Base-by-base conservation (phyloP, 2,113 vertebrate species). In the Nothoprocta pentlandii region DNA sequence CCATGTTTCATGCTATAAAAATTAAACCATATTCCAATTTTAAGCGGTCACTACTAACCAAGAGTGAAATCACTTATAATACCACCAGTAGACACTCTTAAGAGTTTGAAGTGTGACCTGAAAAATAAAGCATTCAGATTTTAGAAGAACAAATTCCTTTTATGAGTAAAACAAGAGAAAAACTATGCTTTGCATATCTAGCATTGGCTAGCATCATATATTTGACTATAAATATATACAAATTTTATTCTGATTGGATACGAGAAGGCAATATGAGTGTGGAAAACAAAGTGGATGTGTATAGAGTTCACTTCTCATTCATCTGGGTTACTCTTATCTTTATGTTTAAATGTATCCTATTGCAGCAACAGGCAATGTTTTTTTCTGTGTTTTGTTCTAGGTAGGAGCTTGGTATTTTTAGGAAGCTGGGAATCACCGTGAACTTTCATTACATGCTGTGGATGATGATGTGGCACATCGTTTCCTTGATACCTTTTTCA, bases 241-340 rank as follows among this genome's bases (percentile, higher is more conserved):
- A 96, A 97, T 96, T 96, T 94, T 96, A 96, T 97, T 95, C 95
- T 88, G 70, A 41, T 79, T 96, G 80, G 84, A 83, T 87, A 70
- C 1, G 51, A 64, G 86, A 95, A 94, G 96, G 95, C 79, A 92
- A 92, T 86, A 71, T 53, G 80, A 79, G 80, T 36, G 73, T 78
- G 87, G 90, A 92, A 97, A 94, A 92, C 79, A 88, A 19, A 26
- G 87, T 85, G 84, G 96, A 91, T 1, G 6, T 17, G 77, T 93
- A 80, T 68, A 84, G 94, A 90, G 58, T 92, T 93, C 89, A 89
- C 76, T 90, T 84, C 96, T 96, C 77, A 96, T 96, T 97, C 96
- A 91, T 92, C 73, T 85, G 67, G 93, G 85, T 90, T 80, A 58
- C 89, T 73, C 61, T 93, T 94, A 76, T 47, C 83, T 94, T 69